Conservation (phyloP, 2,113 vertebrate genomes). For the Notarius quadriscutis region DNA sequence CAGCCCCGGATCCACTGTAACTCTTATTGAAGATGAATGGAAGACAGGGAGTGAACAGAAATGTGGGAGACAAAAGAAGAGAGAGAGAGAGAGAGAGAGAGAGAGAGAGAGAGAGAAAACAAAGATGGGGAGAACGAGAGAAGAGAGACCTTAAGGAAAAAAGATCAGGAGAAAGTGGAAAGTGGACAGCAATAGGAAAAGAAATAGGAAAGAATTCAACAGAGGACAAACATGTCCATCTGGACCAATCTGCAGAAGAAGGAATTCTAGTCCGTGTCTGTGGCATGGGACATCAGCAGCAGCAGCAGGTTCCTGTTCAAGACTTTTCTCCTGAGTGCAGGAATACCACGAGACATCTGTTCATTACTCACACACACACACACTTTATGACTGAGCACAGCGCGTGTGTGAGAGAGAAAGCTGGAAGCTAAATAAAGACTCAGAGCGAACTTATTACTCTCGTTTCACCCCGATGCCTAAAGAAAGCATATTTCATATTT, state of each 20-base stretch:
- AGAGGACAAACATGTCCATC: neutral
- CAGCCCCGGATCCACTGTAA: neutral
- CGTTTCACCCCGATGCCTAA: neutral
- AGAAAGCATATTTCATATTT: neutral
- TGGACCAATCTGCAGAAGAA: neutral
- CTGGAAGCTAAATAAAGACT: slow-evolving; percentile 15
- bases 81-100: neutral
- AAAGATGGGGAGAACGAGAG: too few relatives aligned
- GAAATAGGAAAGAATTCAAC: neutral
- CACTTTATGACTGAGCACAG: slow-evolving; percentile 2
- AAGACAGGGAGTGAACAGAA: neutral
- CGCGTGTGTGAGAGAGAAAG: neutral
- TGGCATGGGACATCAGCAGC: neutral
- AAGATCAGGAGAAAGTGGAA: too few relatives aligned
- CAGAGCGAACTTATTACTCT: slow-evolving; percentile 1
- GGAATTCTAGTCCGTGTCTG: neutral
- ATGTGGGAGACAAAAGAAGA: neutral
- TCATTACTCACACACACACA: neutral
- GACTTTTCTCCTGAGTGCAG: slow-evolving; percentile 9
- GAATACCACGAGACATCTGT: slow-evolving; percentile 10
- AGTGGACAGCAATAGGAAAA: neutral
- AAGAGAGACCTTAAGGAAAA: neutral
- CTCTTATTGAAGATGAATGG: neutral
- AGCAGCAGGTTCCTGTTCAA: slow-evolving; percentile 25
- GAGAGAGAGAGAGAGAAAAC: neutral